These are phyloP conservation scores for Notamacropus eugenii DNA, from an alignment of 2,797 vertebrate species.

Conservation along the genomic window DNA sequence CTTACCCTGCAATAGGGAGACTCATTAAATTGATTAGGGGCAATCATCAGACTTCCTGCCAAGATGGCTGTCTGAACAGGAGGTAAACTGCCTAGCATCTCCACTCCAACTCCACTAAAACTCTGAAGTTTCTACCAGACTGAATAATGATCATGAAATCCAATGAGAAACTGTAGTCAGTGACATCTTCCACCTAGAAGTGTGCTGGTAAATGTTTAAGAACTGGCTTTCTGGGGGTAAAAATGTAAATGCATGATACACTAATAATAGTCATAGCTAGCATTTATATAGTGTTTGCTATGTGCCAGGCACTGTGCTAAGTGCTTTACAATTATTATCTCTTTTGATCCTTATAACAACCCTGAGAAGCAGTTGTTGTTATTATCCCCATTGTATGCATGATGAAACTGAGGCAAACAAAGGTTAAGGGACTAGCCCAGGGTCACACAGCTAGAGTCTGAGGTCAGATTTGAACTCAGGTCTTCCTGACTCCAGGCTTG, in stretches of 20 bases:
- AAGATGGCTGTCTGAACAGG: background rate
- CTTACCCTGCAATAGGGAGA: background rate
- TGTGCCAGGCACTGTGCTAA: background rate
- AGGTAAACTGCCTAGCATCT: background rate
- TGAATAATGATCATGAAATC: background rate
- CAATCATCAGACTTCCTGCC: background rate
- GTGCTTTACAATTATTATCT: background rate
- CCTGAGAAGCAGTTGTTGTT: background rate
- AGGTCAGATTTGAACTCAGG: background rate
- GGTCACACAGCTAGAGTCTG: background rate
- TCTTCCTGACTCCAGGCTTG: too few species aligned
- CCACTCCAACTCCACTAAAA: background rate
- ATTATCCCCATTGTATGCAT: background rate
- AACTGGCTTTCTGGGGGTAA: background rate
- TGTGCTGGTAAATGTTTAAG: background rate
- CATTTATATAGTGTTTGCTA: background rate
- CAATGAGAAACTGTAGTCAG: background rate
- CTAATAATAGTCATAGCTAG: background rate
- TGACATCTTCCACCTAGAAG: background rate
- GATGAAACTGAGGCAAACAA: background rate
- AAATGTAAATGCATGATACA: background rate
- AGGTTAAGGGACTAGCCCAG: background rate
- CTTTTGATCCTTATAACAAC: background rate
- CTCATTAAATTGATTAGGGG: background rate
- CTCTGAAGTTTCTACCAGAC: background rate